Percentiles rank a stretch among this genome's conserved stretches.
phyloP scores from a whole-genome alignment of 2,888 invertebrate genomes.

The Drosophila meridionalis region DNA sequence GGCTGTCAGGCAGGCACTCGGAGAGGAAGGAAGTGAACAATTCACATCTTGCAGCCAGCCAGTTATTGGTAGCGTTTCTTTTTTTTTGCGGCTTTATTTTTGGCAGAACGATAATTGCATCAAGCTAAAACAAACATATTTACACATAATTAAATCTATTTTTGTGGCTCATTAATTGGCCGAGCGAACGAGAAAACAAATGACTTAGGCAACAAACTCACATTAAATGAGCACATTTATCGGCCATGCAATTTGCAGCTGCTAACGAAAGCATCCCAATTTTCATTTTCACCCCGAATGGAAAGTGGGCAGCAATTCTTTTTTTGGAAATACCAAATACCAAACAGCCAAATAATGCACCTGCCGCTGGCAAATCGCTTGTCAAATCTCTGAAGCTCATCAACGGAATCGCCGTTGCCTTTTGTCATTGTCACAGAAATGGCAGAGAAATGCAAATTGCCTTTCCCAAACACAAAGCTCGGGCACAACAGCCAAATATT shows the following conservation, averaged over 20 bases:
- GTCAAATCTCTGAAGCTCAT: conserved; percentile 69
- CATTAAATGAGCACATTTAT: conserved; percentile 26
- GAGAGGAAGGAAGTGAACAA: conserved; percentile 30
- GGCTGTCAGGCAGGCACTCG: conserved; percentile 13
- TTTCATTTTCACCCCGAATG: conserved; percentile 65
- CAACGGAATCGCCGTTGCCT: conserved; percentile 56
- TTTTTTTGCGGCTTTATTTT: conserved; percentile 22
- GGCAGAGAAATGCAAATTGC: conserved; percentile 74
- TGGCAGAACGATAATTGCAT: conserved; percentile 32
- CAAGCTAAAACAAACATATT: conserved; percentile 23
- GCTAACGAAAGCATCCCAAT: conserved; percentile 58
- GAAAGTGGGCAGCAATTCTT: conserved; percentile 65
- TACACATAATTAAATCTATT: conserved; percentile 61
- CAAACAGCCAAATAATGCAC: conserved; percentile 58
- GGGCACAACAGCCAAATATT: conserved; percentile 14
- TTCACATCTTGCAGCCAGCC: conserved; percentile 50
- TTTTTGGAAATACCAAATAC: conserved; percentile 18
- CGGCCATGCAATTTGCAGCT: conserved; percentile 60
- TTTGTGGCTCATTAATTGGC: conserved; percentile 49
- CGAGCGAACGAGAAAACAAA: conserved; percentile 48
- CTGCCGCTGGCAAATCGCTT: conserved; percentile 57
- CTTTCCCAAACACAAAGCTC: conserved; percentile 52
- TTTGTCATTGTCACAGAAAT: conserved; percentile 60
- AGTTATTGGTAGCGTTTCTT: conserved; percentile 47
- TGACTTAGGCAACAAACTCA: conserved; percentile 63